Conservation (phyloP, 2,888 invertebrate species). For the Ptychoptera albimana region DNA sequence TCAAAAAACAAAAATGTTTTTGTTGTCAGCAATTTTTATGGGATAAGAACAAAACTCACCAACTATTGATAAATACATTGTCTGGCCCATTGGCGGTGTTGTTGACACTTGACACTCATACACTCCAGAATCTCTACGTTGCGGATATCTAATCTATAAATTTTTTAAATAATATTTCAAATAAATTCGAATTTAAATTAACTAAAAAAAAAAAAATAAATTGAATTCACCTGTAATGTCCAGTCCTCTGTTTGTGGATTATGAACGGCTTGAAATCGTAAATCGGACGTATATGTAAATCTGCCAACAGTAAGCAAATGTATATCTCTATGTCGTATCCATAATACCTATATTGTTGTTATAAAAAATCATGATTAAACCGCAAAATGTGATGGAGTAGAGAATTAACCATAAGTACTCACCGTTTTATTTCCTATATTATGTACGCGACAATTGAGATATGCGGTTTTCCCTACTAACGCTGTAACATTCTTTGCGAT, state of each 20-base stretch:
- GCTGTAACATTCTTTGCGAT: conserved; percentile 64
- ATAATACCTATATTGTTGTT: conserved; percentile 40
- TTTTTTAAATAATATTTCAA: neutral
- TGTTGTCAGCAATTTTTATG: neutral
- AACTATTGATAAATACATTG: conserved; percentile 53
- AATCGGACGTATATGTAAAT: conserved; percentile 66
- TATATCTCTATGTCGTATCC: conserved; percentile 58
- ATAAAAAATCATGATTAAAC: conserved; percentile 7
- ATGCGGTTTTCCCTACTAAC: conserved; percentile 58
- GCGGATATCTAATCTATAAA: conserved; percentile 53
- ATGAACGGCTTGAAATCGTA: conserved; percentile 71
- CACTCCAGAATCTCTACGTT: conserved; percentile 62
- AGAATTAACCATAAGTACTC: too few relatives aligned
- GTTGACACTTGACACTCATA: conserved; percentile 67
- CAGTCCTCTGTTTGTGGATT: conserved; percentile 75
- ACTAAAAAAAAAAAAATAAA: neutral
- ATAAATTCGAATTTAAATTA: neutral
- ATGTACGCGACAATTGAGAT: conserved; percentile 57
- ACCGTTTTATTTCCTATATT: conserved; percentile 66
- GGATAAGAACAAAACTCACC: conserved; percentile 33
- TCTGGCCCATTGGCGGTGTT: conserved; percentile 55
- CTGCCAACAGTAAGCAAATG: conserved; percentile 55
- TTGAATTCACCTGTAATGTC: conserved; percentile 50
- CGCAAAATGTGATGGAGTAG: too few relatives aligned
- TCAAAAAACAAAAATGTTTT: neutral